Evolutionary conservation across 2,888 invertebrate species (phyloP), one percentile per base, ranked within the genome.

Genomic region (Carabus problematicus): DNA sequence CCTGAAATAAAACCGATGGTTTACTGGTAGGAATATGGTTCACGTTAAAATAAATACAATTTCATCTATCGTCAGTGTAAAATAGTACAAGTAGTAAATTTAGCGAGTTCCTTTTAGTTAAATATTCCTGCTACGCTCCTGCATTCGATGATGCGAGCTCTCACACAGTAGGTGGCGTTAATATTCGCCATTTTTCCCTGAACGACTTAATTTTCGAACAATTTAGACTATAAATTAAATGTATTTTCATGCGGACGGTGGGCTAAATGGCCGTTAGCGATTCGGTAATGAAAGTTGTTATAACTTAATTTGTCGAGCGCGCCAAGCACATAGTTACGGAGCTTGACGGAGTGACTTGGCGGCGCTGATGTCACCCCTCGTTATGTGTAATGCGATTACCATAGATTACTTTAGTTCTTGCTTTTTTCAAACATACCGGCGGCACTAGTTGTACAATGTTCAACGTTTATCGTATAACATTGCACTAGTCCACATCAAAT

Each of bases 391-490:
- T 29, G 29, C 29, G 29, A 29, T 29, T 49, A 52, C 11, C 19
- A 52, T 52, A 18, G 19, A 52, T 19, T 16, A 29, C 16, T 18
- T 52, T 16, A 52, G 16, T 52, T 14, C 45, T 52, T 14, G 3
- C 6, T 52, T 18, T 18, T 12, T 52, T 52, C 1, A 2, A 29
- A 29, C 29, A 29, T 29, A 29, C 29, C 7, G 14, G 52, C 9
- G 16, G 6, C 16, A 7, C 7, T 9, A 19, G 56, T 19, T 40
- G 18, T 56, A n/a, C 12, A 19, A 56, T 39, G 19, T 40, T 39
- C 56, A n/a, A 56, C 40, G 56, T 56, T 19, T 56, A 56, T 56
- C 56, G 29, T 56, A 29, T 40, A 40, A 56, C 56, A 56, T 56
- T 12, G 19, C 56, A 29, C n/a, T 52, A 11, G 29, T 56, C 56